phyloP scores from a whole-genome alignment of 2,888 invertebrate species.

The Platycnemis pennipes region DNA sequence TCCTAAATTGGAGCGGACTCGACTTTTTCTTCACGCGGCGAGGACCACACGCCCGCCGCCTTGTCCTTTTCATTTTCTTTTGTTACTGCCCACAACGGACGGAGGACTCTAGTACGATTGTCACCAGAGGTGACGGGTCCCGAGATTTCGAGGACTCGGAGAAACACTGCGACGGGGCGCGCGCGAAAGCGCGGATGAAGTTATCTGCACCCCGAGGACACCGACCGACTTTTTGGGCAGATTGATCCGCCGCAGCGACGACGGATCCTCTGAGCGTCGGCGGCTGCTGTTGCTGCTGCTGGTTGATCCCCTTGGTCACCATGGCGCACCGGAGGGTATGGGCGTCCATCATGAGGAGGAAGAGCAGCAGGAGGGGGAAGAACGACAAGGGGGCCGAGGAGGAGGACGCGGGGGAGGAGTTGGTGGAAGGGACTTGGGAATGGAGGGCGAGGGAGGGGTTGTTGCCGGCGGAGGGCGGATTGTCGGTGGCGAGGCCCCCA shows the following conservation, averaged over 20 bases:
- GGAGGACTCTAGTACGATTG: too few relatives aligned
- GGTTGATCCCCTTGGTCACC: constrained; percentile 55
- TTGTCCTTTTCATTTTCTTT: neutral
- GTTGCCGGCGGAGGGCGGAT: neutral
- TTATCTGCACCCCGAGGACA: too few relatives aligned
- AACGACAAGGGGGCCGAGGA: neutral
- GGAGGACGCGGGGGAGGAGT: constrained; percentile 70
- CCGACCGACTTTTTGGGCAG: neutral
- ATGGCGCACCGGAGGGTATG: constrained; percentile 78
- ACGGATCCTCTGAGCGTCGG: neutral
- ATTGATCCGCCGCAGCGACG: neutral
- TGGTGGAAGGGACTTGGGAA: neutral
- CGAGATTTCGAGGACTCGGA: neutral
- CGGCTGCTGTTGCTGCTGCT: neutral
- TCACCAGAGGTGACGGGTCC: neutral
- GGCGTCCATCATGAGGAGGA: constrained; percentile 78
- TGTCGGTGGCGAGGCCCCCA: neutral
- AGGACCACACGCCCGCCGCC: neutral
- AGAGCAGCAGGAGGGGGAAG: constrained; percentile 72
- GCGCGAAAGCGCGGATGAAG: neutral
- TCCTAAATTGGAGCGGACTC: neutral
- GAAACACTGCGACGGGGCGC: neutral
- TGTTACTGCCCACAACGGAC: neutral
- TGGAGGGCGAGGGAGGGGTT: constrained; percentile 45
- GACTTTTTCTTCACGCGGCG: neutral